A percentile compares a stretch with the other conserved stretches of the same genome.
phyloP scores from a whole-genome alignment of 2,888 invertebrate species.

The Barypeithes pellucidus region DNA sequence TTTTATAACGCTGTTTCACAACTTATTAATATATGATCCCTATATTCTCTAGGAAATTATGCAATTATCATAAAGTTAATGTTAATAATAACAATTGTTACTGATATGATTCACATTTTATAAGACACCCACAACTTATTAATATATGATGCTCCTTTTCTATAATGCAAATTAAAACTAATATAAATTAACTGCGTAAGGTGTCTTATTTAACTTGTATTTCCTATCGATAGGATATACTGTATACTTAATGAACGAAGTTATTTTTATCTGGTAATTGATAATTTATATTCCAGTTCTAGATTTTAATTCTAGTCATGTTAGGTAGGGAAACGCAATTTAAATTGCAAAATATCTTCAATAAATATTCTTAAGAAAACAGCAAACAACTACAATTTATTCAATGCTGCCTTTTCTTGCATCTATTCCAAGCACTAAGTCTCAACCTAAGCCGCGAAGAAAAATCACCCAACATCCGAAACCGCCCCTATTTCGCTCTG shows the following conservation, averaged over 20 bases:
- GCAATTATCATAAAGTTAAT: no score
- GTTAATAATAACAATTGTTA: neutral
- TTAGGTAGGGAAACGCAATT: neutral
- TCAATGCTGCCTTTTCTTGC: slow-evolving; percentile 34
- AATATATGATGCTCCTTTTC: neutral
- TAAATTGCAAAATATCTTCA: neutral
- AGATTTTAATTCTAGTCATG: neutral
- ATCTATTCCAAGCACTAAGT: slow-evolving; percentile 38
- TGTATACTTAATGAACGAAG: no score
- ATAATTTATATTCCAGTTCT: no score
- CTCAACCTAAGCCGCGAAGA: slow-evolving; percentile 33
- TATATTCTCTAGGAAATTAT: no score
- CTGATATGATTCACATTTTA: neutral
- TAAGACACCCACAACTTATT: neutral
- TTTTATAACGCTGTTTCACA: no score
- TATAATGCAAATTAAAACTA: no score
- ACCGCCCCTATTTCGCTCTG: slow-evolving; percentile 29
- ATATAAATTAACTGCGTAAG: no score
- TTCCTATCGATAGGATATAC: no score
- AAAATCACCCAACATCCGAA: slow-evolving; percentile 30
- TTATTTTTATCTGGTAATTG: no score
- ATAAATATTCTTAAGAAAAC: slow-evolving; percentile 19
- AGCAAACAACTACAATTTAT: slow-evolving; percentile 29
- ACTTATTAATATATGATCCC: no score
- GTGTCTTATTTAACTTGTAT: no score